phyloP scores from a whole-genome alignment of 2,888 invertebrate species.

The Notocelia uddmanniana region DNA sequence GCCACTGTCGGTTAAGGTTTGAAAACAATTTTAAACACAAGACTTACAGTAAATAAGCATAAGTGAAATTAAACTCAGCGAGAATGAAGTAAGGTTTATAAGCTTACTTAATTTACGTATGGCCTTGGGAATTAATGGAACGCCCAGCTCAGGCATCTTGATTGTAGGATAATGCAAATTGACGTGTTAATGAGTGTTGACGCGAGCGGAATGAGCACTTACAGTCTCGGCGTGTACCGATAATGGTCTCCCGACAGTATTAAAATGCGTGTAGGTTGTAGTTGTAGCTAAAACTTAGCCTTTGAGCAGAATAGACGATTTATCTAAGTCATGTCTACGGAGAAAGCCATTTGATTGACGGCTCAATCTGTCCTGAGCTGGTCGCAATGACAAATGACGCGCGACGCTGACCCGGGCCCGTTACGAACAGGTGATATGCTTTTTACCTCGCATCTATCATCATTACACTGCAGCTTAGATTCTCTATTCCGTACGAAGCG shows the following conservation, averaged over 20 bases:
- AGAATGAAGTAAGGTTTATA: slow-evolving; percentile 3
- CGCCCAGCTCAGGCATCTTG: slow-evolving; percentile 25
- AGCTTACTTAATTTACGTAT: slow-evolving; percentile 11
- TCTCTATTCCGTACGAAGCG: slow-evolving; percentile 38
- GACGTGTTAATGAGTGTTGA: slow-evolving; percentile 39
- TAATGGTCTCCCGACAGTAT: slow-evolving; percentile 28
- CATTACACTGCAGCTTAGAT: slow-evolving; percentile 34
- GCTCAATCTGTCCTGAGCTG: slow-evolving; percentile 38
- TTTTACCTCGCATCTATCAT: slow-evolving; percentile 42
- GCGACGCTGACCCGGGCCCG: slow-evolving; percentile 37
- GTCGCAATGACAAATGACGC: slow-evolving; percentile 36
- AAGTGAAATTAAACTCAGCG: background rate
- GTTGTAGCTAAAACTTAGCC: slow-evolving; percentile 2
- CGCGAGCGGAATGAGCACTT: slow-evolving; percentile 30
- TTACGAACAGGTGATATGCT: slow-evolving; percentile 44
- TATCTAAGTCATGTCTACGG: slow-evolving; percentile 27
- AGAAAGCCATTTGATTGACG: slow-evolving; percentile 43
- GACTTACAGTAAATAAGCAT: background rate
- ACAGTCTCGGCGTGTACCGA: slow-evolving; percentile 14
- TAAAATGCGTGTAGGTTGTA: slow-evolving; percentile 12
- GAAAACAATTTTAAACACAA: background rate
- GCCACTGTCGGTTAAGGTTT: slow-evolving; percentile 32
- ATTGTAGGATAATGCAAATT: slow-evolving; percentile 42
- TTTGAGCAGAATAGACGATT: slow-evolving; percentile 24
- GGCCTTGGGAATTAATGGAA: slow-evolving; percentile 40